Base-by-base conservation (phyloP, 2,888 invertebrate species). In the Bombyx huttoni region DNA sequence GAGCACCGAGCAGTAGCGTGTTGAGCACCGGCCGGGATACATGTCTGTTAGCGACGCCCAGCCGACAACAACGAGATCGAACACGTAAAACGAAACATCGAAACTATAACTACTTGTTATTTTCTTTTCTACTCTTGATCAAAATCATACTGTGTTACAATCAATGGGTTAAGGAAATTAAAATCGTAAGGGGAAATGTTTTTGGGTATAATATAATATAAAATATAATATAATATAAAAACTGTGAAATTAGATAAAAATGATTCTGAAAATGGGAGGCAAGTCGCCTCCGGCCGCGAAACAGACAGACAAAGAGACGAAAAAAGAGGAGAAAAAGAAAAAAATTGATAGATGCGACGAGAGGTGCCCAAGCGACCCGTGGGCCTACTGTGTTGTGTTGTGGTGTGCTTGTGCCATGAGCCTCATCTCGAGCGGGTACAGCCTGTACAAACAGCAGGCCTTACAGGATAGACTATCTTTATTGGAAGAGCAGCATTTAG, bases 321-420 rank as follows among this genome's bases (percentile, higher is more conserved):
- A 68, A 51, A 75, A 70, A 56, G 77, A 76, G 50, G 70, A 78
- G 54, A 75, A 75, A 55, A 71, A 67, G 53, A 76, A 73, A 63
- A 81, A 77, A 63, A 74, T 73, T 67, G 79, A 79, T 64, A 78
- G 60, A 67, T 86, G 85, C 66, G 77, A 80, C 40, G 75, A 77
- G 56, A 68, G 65, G 65, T 86, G 82, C 64, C 76, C 80, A 7
- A 78, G 71, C 10, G 86, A 87, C 55, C 82, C 85, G 33, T 82
- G 81, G 84, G 71, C 75, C 57, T 85, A 85, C 72, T 85, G 83
- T 79, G 81, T 73, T 68, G 86, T 90, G 75, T 85, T 92, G 83
- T 83, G 91, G 90, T 90, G 91, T 89, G 90, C 90, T 72, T 92
- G 92, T 85, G 88, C 90, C 72, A 89, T 91, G 89, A 91, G 91